These are phyloP conservation scores for Acrobasis consociella DNA, from an alignment of 2,888 invertebrate species.

Conservation along the genomic window DNA sequence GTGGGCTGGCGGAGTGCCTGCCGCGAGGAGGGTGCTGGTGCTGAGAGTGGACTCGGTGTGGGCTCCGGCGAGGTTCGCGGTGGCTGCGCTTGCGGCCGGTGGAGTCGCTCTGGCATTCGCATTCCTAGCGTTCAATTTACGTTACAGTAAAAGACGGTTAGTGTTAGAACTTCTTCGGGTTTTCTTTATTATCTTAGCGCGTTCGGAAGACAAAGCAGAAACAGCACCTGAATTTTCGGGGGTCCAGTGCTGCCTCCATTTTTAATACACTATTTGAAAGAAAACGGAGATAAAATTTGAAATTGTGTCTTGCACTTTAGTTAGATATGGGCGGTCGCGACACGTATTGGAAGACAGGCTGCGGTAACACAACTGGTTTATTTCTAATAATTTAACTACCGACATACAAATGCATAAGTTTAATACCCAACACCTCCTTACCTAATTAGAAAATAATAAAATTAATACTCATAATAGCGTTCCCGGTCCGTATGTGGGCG, in stretches of 20 bases:
- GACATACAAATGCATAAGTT: too few species aligned
- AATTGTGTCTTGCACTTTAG: too few species aligned
- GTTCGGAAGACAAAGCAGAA: too few species aligned
- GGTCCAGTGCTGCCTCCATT: too few species aligned
- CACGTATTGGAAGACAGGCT: too few species aligned
- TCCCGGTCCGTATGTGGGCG: background rate
- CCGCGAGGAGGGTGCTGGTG: conserved; percentile 89
- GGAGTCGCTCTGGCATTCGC: conserved; percentile 89
- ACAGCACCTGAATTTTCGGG: too few species aligned
- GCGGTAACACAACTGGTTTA: too few species aligned
- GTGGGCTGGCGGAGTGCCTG: conserved; percentile 90
- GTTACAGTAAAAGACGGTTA: conserved; percentile 91
- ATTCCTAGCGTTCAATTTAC: conserved; percentile 91
- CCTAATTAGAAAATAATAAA: background rate
- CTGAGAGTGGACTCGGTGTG: conserved; percentile 90
- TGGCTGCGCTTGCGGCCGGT: conserved; percentile 87
- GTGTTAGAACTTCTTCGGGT: background rate
- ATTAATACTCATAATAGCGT: background rate
- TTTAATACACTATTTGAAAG: too few species aligned
- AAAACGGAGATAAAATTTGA: too few species aligned
- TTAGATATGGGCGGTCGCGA: too few species aligned
- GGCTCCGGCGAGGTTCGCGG: conserved; percentile 88
- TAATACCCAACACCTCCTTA: background rate
- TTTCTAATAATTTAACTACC: too few species aligned
- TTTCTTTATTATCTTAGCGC: too few species aligned